Base-by-base conservation (phyloP, 2,888 invertebrate species). In the Ennomos fuscantarius region DNA sequence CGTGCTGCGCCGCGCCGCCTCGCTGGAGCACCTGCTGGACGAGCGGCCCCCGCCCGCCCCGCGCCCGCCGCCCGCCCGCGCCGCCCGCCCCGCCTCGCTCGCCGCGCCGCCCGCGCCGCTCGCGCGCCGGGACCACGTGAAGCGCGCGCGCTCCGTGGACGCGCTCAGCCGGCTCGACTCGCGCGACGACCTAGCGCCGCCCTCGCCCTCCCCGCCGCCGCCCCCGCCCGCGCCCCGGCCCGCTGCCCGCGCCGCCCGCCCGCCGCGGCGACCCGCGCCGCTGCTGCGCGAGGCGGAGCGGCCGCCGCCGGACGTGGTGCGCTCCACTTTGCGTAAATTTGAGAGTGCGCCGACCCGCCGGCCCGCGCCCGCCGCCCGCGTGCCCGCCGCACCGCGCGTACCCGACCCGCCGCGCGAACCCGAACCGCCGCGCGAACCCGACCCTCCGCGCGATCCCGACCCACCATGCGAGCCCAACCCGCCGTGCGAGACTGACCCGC, bases 251-350 rank as follows among this genome's bases (percentile, higher is more conserved):
- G 34, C 79, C 68, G 94, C 92, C 93, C 69, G 93, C 89, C 66
- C 95, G 93, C 72, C 86, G 56, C 73, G 76, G 47, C 70, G 82
- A 12, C 70, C 84, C 57, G 72, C 78, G 44, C 72, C 96, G 95
- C 78, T 96, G 41, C 65, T 87, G 72, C 65, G 88, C 69, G 70
- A 86, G 69, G 62, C 93, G 93, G 72, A 93, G 95, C 69, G 93
- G 90, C 98, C 98, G 1, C 97, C 98, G 12, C 96, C 96, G 0
- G 98, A 98, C 90, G 95, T 97, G 66, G 98, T 98, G 59, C 96
- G 96, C 73, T 95, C 97, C 60, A 96, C 97, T 10, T 94, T 97
- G 62, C 94, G 95, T 76, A 95, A 97, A 76, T 98, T 98, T 87
- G 98, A 98, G 82, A 93, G 93, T 42, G 92, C 93, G 0, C 94